These are phyloP conservation scores for Oophaga pumilio DNA, from an alignment of 2,113 vertebrate genomes.

Conservation along the genomic window DNA sequence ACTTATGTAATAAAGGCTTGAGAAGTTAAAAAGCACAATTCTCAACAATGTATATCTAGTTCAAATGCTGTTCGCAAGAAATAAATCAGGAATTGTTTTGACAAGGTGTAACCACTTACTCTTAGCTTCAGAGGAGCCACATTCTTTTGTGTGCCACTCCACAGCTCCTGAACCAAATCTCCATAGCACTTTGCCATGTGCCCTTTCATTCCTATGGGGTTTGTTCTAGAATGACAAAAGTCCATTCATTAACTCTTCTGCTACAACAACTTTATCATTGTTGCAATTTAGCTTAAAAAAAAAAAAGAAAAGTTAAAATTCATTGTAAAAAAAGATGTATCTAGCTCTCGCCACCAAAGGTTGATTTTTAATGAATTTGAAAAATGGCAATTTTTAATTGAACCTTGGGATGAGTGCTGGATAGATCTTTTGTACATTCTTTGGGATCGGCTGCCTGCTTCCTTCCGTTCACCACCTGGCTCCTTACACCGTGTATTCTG, in stretches of 20 bases:
- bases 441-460: no score
- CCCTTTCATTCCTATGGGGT: slow-evolving; percentile 97
- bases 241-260: neutral
- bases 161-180: slow-evolving; percentile 95
- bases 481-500: no score
- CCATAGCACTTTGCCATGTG: slow-evolving; percentile 99
- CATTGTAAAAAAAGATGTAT: no score
- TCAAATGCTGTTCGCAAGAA: neutral
- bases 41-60: neutral
- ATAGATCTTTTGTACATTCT: no score
- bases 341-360: no score
- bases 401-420: no score
- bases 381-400: no score
- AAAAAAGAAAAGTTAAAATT: neutral
- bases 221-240: slow-evolving; percentile 76
- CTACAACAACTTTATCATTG: neutral
- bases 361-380: no score
- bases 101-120: slow-evolving; percentile 69
- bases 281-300: neutral
- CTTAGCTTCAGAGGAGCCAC: slow-evolving; percentile 93
- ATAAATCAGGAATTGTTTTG: neutral
- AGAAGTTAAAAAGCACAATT: no score
- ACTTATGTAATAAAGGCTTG: no score
- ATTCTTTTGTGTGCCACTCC: slow-evolving; percentile 98
- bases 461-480: no score